Conservation (phyloP, 2,797 vertebrate genomes). For the Poeciliopsis presidionis region DNA sequence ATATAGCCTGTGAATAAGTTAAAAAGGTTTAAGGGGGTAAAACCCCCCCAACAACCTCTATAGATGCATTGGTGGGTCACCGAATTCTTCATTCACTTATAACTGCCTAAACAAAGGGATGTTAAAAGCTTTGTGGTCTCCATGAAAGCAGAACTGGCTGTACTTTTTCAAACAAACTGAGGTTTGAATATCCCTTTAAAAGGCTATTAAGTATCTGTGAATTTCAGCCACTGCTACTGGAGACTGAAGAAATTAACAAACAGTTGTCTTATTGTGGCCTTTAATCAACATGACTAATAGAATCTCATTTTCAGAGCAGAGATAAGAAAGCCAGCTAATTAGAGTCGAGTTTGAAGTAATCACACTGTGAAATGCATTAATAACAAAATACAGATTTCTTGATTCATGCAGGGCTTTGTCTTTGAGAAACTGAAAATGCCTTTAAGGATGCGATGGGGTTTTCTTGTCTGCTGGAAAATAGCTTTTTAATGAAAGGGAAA, state of each 20-base stretch:
- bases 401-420: constrained; percentile 19
- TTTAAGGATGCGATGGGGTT: neutral
- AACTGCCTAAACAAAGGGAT: constrained; percentile 6
- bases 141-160: neutral
- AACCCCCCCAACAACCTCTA: neutral
- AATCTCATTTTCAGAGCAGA: constrained; percentile 31
- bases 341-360: constrained; percentile 25
- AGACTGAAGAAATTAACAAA: constrained; percentile 13
- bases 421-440: constrained; percentile 3
- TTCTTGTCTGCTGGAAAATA: neutral
- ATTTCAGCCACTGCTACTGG: constrained; percentile 22
- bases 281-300: constrained; percentile 27
- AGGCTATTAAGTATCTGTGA: neutral
- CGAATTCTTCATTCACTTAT: neutral
- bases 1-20: neutral
- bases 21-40: neutral
- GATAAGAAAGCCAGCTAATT: constrained; percentile 39
- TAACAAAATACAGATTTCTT: constrained; percentile 20
- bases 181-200: constrained; percentile 22
- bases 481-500: constrained; percentile 1
- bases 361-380: constrained; percentile 9
- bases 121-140: neutral
- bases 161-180: neutral
- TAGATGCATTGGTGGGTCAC: neutral
- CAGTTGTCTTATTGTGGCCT: constrained; percentile 14